Conservation (phyloP, 2,797 vertebrate species). For the Coregonus suidteri region DNA sequence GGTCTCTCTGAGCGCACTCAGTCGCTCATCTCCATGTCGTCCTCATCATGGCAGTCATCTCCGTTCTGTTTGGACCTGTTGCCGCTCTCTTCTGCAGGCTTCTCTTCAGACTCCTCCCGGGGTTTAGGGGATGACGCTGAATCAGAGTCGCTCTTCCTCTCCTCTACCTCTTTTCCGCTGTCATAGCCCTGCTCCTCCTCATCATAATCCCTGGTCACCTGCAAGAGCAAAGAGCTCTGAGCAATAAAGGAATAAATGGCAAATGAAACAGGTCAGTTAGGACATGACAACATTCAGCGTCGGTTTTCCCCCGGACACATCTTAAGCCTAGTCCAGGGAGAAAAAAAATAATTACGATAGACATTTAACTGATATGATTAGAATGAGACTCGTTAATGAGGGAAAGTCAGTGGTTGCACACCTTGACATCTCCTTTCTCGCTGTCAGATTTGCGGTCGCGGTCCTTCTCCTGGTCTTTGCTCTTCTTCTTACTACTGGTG, state of each 20-base stretch:
- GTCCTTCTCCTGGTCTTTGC: slow-evolving; percentile 84
- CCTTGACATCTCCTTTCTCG: slow-evolving; percentile 94
- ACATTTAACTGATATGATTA: not conserved
- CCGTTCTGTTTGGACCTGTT: slow-evolving; percentile 92
- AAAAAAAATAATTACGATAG: not conserved
- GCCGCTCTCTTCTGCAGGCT: slow-evolving; percentile 66
- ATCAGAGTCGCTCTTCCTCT: slow-evolving; percentile 77
- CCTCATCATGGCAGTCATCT: slow-evolving; percentile 94
- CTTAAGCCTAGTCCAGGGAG: not conserved
- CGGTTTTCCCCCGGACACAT: not conserved
- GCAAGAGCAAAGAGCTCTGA: slow-evolving; percentile 39
- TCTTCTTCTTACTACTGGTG: slow-evolving; percentile 92
- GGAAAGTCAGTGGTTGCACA: slow-evolving; percentile 57
- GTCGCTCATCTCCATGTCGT: slow-evolving; percentile 99
- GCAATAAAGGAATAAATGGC: not conserved
- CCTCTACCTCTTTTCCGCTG: slow-evolving; percentile 84
- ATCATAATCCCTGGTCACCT: slow-evolving; percentile 98
- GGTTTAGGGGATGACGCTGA: slow-evolving; percentile 78
- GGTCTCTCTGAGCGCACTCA: slow-evolving; percentile 47
- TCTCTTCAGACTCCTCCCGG: slow-evolving; percentile 62
- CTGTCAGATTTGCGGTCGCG: slow-evolving; percentile 85
- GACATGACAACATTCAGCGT: not conserved
- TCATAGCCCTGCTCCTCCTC: slow-evolving; percentile 98
- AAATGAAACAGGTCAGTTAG: not conserved
- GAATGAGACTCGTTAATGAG: not conserved